Evolutionary conservation across 1,140 invertebrate species (phyloP).

Genomic region (Platorchestia sp.): DNA sequence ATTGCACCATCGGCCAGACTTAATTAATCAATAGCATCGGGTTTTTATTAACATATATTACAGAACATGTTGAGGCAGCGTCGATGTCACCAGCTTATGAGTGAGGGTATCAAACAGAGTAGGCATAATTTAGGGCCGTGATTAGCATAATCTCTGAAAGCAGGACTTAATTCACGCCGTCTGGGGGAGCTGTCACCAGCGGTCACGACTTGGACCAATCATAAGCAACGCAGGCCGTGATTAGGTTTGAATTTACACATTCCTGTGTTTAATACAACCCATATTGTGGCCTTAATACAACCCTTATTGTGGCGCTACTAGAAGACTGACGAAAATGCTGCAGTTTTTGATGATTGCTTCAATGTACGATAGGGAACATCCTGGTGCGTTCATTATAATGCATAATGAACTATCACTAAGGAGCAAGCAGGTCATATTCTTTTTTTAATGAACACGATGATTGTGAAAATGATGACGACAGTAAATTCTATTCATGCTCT

Average conservation of each 20-base stretch:
- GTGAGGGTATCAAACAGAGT: background rate
- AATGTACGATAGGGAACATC: background rate
- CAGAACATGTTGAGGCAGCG: background rate
- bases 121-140: background rate
- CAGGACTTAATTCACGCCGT: background rate
- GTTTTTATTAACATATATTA: conserved; percentile 11
- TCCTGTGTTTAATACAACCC: background rate
- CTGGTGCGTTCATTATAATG: background rate
- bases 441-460: background rate
- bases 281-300: background rate
- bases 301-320: too few relatives aligned
- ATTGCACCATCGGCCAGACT: background rate
- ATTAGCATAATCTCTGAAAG: conserved; percentile 9
- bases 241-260: background rate
- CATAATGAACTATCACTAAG: background rate
- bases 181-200: background rate
- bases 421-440: background rate
- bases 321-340: background rate
- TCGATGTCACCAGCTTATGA: background rate
- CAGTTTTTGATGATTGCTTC: background rate
- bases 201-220: background rate
- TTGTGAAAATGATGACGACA: background rate
- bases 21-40: background rate
- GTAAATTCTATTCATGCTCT: too few relatives aligned
- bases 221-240: background rate